These are phyloP conservation scores for Odontophorus gujanensis DNA, from an alignment of 2,113 vertebrate genomes.

Conservation along the genomic window DNA sequence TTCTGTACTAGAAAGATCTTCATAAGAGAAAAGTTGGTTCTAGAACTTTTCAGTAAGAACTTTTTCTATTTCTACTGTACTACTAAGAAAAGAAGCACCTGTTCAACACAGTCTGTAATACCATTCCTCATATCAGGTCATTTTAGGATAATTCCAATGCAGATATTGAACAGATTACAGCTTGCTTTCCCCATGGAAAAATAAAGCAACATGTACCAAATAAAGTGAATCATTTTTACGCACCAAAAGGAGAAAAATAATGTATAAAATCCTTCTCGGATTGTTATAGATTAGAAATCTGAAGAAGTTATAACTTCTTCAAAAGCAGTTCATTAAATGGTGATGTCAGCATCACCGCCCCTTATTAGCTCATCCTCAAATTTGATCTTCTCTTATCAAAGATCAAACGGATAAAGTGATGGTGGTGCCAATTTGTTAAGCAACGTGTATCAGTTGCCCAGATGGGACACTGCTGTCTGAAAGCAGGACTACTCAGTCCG, in stretches of 20 bases:
- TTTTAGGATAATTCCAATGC: not conserved
- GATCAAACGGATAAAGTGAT: not conserved
- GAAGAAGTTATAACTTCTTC: not conserved
- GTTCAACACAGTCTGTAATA: not conserved
- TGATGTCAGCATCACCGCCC: not conserved
- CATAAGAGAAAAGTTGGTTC: not conserved
- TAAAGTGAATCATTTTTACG: not conserved
- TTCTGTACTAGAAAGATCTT: not conserved
- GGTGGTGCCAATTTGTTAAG: not conserved
- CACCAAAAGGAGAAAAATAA: not conserved
- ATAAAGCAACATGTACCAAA: not conserved
- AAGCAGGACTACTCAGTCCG: not conserved
- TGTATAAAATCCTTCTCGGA: not conserved
- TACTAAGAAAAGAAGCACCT: slow-evolving; percentile 6
- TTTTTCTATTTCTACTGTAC: not conserved
- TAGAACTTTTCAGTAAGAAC: slow-evolving; percentile 10
- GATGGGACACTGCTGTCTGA: not conserved
- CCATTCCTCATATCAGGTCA: not conserved
- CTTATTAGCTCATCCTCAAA: not conserved
- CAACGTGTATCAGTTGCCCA: not conserved
- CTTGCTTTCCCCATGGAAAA: not conserved
- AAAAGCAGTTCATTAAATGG: not conserved
- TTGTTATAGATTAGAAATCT: not conserved
- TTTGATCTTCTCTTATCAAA: not conserved
- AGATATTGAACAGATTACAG: not conserved